Evolutionary conservation across 2,113 vertebrate genomes (phyloP).

Genomic region (Danionella cerebrum): DNA sequence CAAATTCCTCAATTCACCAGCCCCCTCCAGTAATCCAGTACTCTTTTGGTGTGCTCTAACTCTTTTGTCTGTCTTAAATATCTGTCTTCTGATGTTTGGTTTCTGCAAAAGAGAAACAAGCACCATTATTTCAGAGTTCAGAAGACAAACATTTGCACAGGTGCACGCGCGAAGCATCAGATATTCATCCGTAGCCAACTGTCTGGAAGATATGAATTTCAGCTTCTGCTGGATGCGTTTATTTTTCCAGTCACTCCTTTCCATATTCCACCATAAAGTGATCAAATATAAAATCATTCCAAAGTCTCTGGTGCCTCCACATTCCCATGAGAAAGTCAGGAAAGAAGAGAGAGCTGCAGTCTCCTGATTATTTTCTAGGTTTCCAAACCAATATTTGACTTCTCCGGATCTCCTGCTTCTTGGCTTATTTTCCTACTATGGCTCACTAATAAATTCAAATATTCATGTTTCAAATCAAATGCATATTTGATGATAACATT

Average conservation of each 20-base stretch:
- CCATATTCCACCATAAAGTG: not conserved
- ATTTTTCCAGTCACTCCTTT: not conserved
- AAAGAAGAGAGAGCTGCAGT: not conserved
- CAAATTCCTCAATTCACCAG: not conserved
- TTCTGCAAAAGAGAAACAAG: not conserved
- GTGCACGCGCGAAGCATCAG: not conserved
- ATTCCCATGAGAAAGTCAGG: not conserved
- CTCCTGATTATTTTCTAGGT: not conserved
- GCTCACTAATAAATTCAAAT: not conserved
- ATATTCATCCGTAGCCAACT: not conserved
- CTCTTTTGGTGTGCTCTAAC: not conserved
- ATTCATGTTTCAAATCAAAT: too few species aligned
- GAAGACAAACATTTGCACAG: slow-evolving; percentile 3
- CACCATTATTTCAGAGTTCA: not conserved
- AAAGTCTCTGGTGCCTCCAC: not conserved
- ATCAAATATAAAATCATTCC: not conserved
- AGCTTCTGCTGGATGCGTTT: not conserved
- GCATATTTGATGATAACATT: too few species aligned
- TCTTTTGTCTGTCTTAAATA: not conserved
- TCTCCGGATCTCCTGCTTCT: not conserved
- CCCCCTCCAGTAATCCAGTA: slow-evolving; percentile 4
- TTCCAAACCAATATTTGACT: not conserved
- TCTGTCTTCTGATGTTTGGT: not conserved
- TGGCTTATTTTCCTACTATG: not conserved
- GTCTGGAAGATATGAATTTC: not conserved